phyloP scores from a whole-genome alignment of 2,888 invertebrate genomes.

The Nymphalis urticae region DNA sequence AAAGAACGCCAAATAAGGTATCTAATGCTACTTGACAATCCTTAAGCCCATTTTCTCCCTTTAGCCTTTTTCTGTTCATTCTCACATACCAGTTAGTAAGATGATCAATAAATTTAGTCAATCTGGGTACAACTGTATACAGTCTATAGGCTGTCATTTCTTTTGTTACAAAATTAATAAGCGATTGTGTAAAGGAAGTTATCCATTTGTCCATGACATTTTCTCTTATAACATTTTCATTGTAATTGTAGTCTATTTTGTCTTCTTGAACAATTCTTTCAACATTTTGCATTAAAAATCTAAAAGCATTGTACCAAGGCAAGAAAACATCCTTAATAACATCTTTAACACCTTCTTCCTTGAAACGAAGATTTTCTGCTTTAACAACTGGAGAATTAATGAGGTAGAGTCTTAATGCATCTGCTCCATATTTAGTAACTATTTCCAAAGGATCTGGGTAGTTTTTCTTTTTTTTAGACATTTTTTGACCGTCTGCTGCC shows the following conservation, averaged over 20 bases:
- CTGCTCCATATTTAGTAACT: conserved; percentile 96
- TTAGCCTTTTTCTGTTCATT: conserved; percentile 96
- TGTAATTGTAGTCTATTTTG: conserved; percentile 77
- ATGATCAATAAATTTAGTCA: conserved; percentile 98
- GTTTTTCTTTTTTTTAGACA: conserved; percentile 99
- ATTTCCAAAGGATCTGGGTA: conserved; percentile 98
- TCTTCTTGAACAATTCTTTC: conserved; percentile 89
- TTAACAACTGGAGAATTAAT: conserved; percentile 99
- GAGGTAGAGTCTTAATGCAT: conserved; percentile 96
- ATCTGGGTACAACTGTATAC: conserved; percentile 96
- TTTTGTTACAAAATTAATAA: conserved; percentile 91
- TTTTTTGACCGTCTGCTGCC: conserved; percentile 99
- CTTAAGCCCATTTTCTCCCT: conserved; percentile 91
- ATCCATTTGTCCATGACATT: conserved; percentile 99
- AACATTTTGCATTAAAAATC: conserved; percentile 97
- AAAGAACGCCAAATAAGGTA: conserved; percentile 93
- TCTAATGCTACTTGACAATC: conserved; percentile 93
- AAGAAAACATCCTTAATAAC: conserved; percentile 98
- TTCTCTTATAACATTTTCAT: conserved; percentile 75
- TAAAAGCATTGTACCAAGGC: conserved; percentile 97
- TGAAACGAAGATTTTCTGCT: conserved; percentile 97
- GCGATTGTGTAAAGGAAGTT: conserved; percentile 96
- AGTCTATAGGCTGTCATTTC: conserved; percentile 98
- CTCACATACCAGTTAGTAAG: conserved; percentile 99
- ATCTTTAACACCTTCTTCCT: conserved; percentile 98